Percentiles rank a stretch among this genome's conserved stretches.
phyloP scores from a whole-genome alignment of 2,113 vertebrate species.

The Corydoras maculifer region DNA sequence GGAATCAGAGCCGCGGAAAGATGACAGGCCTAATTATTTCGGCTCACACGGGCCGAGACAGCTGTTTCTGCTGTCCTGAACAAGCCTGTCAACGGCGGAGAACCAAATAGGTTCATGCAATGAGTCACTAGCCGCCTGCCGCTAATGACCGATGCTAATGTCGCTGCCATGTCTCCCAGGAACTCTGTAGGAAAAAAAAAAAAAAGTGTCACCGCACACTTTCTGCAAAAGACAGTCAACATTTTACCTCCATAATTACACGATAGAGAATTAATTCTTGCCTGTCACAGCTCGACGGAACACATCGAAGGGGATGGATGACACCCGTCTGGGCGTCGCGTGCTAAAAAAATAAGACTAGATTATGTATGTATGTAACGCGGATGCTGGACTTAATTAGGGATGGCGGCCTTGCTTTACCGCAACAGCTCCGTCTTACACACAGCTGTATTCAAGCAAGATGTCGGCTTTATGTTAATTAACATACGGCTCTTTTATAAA shows the following conservation, averaged over 20 bases:
- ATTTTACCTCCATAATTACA: slow-evolving; percentile 93
- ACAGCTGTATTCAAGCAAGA: too few relatives aligned
- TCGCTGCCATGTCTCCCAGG: slow-evolving; percentile 83
- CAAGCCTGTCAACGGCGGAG: slow-evolving; percentile 98
- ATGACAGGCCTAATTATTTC: slow-evolving; percentile 99
- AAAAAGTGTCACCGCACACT: slow-evolving; percentile 82
- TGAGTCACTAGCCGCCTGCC: slow-evolving; percentile 88
- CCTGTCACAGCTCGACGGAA: slow-evolving; percentile 80
- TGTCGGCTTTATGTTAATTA: slow-evolving; percentile 16
- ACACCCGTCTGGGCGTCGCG: slow-evolving; percentile 38
- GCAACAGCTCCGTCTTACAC: too few relatives aligned
- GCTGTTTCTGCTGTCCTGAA: slow-evolving; percentile 99
- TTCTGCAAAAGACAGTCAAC: slow-evolving; percentile 86
- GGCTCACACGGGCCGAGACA: slow-evolving; percentile 99
- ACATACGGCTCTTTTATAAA: slow-evolving; percentile 1
- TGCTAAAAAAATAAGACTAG: slow-evolving; percentile 52
- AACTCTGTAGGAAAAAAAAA: slow-evolving; percentile 33
- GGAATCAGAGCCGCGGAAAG: slow-evolving; percentile 88
- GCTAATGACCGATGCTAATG: slow-evolving; percentile 99
- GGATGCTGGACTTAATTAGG: slow-evolving; percentile 7
- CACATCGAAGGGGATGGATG: slow-evolving; percentile 47
- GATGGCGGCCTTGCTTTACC: slow-evolving; percentile 1
- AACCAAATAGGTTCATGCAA: slow-evolving; percentile 97
- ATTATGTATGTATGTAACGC: slow-evolving; percentile 18
- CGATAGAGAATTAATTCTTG: slow-evolving; percentile 91